Evolutionary conservation across 1,140 invertebrate species (phyloP).

Genomic region (Lordiphosa collinella): DNA sequence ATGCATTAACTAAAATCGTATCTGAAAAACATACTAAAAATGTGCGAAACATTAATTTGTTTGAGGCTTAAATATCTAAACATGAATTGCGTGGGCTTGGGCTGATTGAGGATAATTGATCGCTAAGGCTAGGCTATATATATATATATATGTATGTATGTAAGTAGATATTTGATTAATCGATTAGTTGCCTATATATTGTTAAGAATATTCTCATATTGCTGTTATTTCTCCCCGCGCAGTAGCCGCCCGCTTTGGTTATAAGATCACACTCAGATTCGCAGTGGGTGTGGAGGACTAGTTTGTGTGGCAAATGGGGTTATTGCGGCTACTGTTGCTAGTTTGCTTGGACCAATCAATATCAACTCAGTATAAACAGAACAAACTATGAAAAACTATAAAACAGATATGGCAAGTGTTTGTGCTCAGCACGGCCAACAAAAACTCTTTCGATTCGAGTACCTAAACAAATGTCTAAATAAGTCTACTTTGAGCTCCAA

Average conservation of each 20-base stretch:
- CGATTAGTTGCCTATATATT: constrained; percentile 59
- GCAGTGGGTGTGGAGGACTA: constrained; percentile 57
- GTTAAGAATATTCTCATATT: constrained; percentile 59
- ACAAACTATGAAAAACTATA: constrained; percentile 37
- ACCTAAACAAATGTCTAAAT: no score
- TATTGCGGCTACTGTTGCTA: constrained; percentile 64
- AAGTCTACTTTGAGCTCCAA: constrained; percentile 78
- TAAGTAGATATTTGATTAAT: constrained; percentile 52
- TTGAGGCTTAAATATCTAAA: constrained; percentile 50
- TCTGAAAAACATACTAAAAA: constrained; percentile 34
- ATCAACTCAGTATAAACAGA: constrained; percentile 25
- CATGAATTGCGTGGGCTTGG: constrained; percentile 32
- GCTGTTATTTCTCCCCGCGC: constrained; percentile 48
- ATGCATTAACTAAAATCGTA: constrained; percentile 19
- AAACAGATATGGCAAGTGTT: constrained; percentile 69
- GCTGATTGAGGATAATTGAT: not conserved
- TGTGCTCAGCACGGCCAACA: constrained; percentile 45
- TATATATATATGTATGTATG: no score
- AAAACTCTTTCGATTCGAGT: constrained; percentile 56
- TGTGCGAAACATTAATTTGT: constrained; percentile 31
- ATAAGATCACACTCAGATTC: constrained; percentile 26
- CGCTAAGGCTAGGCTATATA: constrained; percentile 65
- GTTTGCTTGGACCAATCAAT: constrained; percentile 60
- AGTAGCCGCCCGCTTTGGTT: constrained; percentile 58
- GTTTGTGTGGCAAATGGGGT: constrained; percentile 56